Evolutionary conservation across 1,140 invertebrate genomes (phyloP).

Genomic region (Lasaia peninsularis): DNA sequence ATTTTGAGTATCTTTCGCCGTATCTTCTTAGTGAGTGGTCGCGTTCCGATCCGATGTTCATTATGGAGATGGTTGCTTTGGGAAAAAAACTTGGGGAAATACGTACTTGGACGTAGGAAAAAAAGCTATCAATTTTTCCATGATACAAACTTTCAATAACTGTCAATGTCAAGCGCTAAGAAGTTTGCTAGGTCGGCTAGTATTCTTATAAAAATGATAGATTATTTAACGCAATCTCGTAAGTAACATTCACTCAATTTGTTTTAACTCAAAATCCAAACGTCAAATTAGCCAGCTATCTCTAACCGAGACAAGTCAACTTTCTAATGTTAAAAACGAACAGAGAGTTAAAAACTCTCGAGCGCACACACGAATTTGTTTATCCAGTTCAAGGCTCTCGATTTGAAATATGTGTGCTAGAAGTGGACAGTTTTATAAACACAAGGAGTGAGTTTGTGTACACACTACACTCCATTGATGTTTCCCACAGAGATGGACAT

Average conservation of each 20-base stretch:
- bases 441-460: slow-evolving; percentile 62
- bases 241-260: not conserved
- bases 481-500: slow-evolving; percentile 63
- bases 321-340: slow-evolving; percentile 25
- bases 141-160: no score
- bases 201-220: no score
- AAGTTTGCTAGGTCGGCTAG: no score
- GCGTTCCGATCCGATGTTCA: no score
- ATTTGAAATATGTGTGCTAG: slow-evolving; percentile 51
- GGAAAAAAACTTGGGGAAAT: no score
- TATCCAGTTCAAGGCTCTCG: slow-evolving; percentile 48
- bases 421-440: slow-evolving; percentile 76
- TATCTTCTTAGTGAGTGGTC: no score
- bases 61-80: no score
- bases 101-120: no score
- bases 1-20: no score
- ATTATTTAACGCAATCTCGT: no score
- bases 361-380: slow-evolving; percentile 39
- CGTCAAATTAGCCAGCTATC: slow-evolving; percentile 18
- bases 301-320: slow-evolving; percentile 21
- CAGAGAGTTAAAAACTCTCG: slow-evolving; percentile 27
- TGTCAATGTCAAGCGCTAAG: no score
- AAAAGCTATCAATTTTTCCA: no score
- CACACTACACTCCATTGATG: slow-evolving; percentile 66
- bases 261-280: not conserved